These are phyloP conservation scores for Portunus trituberculatus DNA, from an alignment of 1,140 invertebrate species.

Conservation along the genomic window DNA sequence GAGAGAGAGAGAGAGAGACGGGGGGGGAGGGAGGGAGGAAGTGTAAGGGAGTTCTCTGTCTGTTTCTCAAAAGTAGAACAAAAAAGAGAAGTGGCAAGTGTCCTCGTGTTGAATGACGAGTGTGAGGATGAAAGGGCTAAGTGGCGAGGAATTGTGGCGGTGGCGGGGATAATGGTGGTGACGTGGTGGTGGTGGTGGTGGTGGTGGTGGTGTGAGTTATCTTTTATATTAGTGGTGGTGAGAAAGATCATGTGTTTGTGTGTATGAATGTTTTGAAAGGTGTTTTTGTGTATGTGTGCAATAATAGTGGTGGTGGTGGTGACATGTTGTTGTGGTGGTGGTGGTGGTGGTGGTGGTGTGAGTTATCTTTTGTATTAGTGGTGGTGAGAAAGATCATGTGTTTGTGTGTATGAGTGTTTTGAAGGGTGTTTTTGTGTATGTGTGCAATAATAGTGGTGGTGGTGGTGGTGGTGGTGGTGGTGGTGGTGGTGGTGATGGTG, in stretches of 20 bases:
- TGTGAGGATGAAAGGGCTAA: constrained; percentile 15
- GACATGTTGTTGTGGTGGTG: background rate
- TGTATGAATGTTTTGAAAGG: no score
- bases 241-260: no score
- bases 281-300: no score
- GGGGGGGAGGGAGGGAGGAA: background rate
- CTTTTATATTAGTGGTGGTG: no score
- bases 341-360: background rate
- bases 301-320: no score
- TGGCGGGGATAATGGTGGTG: background rate
- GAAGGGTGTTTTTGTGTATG: no score
- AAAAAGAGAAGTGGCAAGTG: background rate
- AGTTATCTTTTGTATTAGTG: no score
- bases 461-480: background rate
- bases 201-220: background rate
- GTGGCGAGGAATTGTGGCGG: background rate
- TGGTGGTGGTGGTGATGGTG: background rate
- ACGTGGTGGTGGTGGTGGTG: background rate
- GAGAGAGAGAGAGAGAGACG: background rate
- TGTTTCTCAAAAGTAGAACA: background rate
- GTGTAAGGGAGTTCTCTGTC: background rate
- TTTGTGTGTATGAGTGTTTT: no score
- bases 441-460: no score
- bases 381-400: no score
- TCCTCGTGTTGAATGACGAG: background rate